phyloP scores from a whole-genome alignment of 2,888 invertebrate genomes.

The Erebia epiphron region DNA sequence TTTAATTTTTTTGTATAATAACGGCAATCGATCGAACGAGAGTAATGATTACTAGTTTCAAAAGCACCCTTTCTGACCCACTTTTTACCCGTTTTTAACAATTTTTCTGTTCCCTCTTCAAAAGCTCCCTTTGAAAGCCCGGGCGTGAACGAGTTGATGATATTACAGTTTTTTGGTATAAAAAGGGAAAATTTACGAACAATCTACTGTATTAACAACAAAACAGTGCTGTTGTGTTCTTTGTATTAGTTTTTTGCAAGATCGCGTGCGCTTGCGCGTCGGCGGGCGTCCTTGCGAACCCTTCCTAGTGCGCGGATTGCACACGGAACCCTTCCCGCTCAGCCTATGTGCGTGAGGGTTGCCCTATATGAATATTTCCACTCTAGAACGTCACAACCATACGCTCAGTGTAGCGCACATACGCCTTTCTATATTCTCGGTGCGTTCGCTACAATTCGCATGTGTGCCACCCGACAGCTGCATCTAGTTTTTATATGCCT shows the following conservation, averaged over 20 bases:
- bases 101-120: conserved; percentile 77
- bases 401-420: conserved; percentile 47
- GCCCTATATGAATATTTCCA: conserved; percentile 50
- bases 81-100: conserved; percentile 80
- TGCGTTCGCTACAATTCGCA: conserved; percentile 75
- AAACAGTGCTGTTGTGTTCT: conserved; percentile 76
- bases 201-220: conserved; percentile 81
- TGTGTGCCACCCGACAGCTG: conserved; percentile 81
- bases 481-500: conserved; percentile 74
- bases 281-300: conserved; percentile 79
- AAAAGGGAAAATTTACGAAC: conserved; percentile 78
- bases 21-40: conserved; percentile 80
- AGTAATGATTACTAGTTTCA: conserved; percentile 80
- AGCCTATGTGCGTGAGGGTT: conserved; percentile 65
- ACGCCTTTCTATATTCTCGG: conserved; percentile 52
- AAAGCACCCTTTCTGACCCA: conserved; percentile 83
- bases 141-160: conserved; percentile 84
- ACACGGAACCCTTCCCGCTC: conserved; percentile 73
- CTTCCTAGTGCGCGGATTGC: conserved; percentile 75
- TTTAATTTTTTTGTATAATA: conserved; percentile 58
- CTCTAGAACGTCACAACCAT: conserved; percentile 52
- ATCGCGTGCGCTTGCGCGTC: conserved; percentile 82
- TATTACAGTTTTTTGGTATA: conserved; percentile 77
- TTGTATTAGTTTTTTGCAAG: conserved; percentile 77
- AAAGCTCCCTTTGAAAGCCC: conserved; percentile 78